Conservation (phyloP, 2,113 vertebrate genomes). For the Calyptomena viridis region DNA sequence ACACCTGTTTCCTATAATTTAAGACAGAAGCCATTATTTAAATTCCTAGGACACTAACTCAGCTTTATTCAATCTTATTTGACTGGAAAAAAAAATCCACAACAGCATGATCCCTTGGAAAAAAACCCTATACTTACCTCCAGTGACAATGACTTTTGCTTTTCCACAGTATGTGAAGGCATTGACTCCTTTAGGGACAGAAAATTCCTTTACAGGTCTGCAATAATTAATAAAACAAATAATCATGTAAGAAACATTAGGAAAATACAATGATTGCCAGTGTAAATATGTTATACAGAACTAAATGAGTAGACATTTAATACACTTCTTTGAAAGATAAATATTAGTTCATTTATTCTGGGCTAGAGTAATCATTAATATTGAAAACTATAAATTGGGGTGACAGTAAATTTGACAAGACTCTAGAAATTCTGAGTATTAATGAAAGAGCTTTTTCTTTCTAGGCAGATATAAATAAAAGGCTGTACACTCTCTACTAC, state of each 20-base stretch:
- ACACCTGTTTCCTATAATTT: not conserved
- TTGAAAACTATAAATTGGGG: not conserved
- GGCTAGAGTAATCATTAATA: not conserved
- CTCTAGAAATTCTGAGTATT: not conserved
- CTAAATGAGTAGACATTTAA: not conserved
- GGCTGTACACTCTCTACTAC: not conserved
- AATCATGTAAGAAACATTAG: not conserved
- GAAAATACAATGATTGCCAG: not conserved
- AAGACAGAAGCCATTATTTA: not conserved
- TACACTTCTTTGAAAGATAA: not conserved
- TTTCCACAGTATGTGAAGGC: slow-evolving; percentile 73
- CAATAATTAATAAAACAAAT: not conserved
- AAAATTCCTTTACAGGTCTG: slow-evolving; percentile 76
- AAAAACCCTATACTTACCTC: slow-evolving; percentile 49
- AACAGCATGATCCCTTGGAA: not conserved
- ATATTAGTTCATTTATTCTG: not conserved
- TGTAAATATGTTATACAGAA: not conserved
- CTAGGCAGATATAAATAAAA: not conserved
- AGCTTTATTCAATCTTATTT: not conserved
- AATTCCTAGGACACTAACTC: not conserved
- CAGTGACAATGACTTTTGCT: slow-evolving; percentile 75
- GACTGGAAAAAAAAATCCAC: not conserved
- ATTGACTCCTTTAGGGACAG: slow-evolving; percentile 72
- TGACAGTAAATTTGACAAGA: not conserved
- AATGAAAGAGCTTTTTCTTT: not conserved